Conservation (phyloP, 2,113 vertebrate species). For the Malurus cyaneus region DNA sequence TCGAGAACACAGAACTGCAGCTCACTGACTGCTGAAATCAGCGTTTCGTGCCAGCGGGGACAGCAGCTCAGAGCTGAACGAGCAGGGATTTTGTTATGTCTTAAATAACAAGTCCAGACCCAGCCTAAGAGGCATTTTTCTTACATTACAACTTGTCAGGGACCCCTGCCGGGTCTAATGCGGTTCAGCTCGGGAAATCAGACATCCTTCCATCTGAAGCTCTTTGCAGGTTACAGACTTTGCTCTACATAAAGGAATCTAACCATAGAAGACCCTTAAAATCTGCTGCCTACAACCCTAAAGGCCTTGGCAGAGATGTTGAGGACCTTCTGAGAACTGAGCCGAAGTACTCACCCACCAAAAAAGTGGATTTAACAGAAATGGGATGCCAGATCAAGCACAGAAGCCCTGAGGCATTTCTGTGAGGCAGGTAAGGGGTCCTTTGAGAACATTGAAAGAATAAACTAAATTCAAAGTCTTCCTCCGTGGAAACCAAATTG, state of each 20-base stretch:
- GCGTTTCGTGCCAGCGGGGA: background rate
- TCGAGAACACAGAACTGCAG: background rate
- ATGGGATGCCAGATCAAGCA: background rate
- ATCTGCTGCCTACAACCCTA: background rate
- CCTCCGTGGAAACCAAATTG: background rate
- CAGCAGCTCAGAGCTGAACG: background rate
- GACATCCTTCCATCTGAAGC: background rate
- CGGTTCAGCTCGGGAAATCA: background rate
- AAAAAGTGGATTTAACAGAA: background rate
- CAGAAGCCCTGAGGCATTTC: background rate
- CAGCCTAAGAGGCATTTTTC: background rate
- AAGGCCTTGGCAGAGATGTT: background rate
- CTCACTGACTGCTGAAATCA: background rate
- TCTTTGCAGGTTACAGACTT: background rate
- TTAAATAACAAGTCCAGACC: background rate
- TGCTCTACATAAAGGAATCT: background rate
- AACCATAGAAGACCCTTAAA: background rate
- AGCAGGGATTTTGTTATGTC: background rate
- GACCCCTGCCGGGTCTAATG: background rate
- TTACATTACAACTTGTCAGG: background rate
- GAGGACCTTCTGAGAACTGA: background rate
- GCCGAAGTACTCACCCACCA: background rate
- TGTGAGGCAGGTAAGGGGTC: background rate
- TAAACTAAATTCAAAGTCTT: background rate
- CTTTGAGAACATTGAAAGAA: background rate